Evolutionary conservation across 2,113 vertebrate species (phyloP), one percentile per base, ranked within the genome.

Genomic region (Clarias gariepinus): DNA sequence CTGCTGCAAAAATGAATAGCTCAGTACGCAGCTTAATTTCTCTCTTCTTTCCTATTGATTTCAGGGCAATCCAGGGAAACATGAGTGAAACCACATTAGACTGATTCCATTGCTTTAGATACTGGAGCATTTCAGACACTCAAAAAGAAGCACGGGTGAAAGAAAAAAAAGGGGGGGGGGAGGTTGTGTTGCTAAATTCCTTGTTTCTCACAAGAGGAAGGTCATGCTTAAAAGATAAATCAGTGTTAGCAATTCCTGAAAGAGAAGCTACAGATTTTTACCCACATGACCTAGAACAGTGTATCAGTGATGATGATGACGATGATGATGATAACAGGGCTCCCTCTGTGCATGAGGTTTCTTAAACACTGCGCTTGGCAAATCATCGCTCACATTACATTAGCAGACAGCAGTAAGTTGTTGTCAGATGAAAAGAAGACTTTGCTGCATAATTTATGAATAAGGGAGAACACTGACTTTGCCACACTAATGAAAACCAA

Each of bases 391-490:
- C 74, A 57, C 82, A 64, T 83, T 83, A 81, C 83, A 90, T 58
- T 82, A 82, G 64, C 55, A 85, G 87, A 83, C 57, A 83, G 84
- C 76, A 87, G 84, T 82, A 90, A 89, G 86, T 91, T 83, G 86
- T 53, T 91, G 89, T 90, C 79, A 84, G 86, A 91, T 88, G 80
- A 86, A 87, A 88, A 66, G 73, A 71, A 81, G 89, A 91, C 87
- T 87, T 82, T 61, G 63, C 25, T 93, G 90, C 91, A 94, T 93
- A 90, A 93, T 92, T 92, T 89, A 94, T 93, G 90, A 93, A 90
- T 82, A 66, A 87, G 74, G 88, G 79, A 83, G 89, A 85, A 90
- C 91, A 91, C 86, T 87, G 90, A 91, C 89, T 86, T 84, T 87
- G 86, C 92, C 90, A 88, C n/a, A 69, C 80, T 84, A 91, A 93